Base-by-base conservation (phyloP, 2,797 vertebrate species). In the Phataginus tricuspis region DNA sequence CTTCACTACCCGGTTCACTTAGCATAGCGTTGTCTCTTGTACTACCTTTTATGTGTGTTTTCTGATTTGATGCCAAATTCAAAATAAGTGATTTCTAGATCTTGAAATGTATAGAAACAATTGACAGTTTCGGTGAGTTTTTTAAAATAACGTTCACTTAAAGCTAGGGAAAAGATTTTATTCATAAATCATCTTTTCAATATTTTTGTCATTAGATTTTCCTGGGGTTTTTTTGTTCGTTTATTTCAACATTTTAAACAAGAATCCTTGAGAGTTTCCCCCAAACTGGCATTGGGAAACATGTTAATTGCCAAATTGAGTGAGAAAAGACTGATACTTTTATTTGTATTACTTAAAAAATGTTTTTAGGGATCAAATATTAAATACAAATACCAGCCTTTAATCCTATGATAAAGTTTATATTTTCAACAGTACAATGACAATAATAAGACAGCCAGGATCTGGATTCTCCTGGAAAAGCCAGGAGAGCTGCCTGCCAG, bases 21-120 rank as follows among this genome's bases (percentile, higher is more conserved):
- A 74, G 27, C 83, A 45, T 23, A 49, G n/a, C 23, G 15, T 0
- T 63, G 31, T 39, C 31, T 68, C 66, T 59, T 86, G 29, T 66
- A 49, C 18, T 68, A 49, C 19, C 84, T 90, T 97, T 71, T 34
- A 61, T 90, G 57, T 75, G 4, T 55, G 23, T 92, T 86, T 96
- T 80, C 74, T 55, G 45, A 85, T 57, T 29, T 71, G 55, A 94
- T 89, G 63, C 61, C 79, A 85, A 42, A 21, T 96, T 86, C 63
- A 88, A 96, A 93, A 79, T 64, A 97, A 79, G 11, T 34, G 8
- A 83, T 51, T 86, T 89, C 51, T 69, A 86, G 34, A 93, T 66
- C 66, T 86, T 10, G 14, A 71, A 86, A 64, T 53, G 29, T 66
- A 91, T 68, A 14, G 4, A 63, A 84, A 74, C 29, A 77, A 89